Base-by-base conservation (phyloP, 2,797 vertebrate species). In the Graptemys geographica region DNA sequence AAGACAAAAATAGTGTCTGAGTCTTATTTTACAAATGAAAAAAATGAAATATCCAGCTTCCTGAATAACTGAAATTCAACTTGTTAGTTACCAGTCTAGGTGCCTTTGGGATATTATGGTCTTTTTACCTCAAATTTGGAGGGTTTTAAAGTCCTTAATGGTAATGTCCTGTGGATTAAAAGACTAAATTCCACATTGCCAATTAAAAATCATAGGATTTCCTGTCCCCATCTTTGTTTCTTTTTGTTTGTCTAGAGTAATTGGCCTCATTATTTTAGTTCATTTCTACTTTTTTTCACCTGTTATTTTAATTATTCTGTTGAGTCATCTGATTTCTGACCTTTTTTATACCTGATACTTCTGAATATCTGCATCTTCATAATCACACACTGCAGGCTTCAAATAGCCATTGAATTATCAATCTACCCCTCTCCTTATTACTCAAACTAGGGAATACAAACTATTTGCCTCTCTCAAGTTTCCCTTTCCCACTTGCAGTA, bases 1-100 rank as follows among this genome's bases (percentile, higher is more conserved):
- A 88, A 92, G 3, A 92, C 51, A 51, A 11, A 89, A 90, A 49
- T 47, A 74, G 81, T 51, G 25, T n/a, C 41, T 3, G 2, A 93
- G 13, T 49, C 3, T 28, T 13, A 1, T 74, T 92, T 86, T 69
- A n/a, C 2, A 8, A 83, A 81, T 76, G 7, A 83, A 90, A 83
- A 3, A 3, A 2, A 88, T 78, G 4, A 79, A 52, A 9, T 47
- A 72, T 28, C 62, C 0, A 2, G 33, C 15, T 23, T 74, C 5
- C 81, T 72, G 28, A 83, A 52, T 41, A 33, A n/a, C 2, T 81
- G 3, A 6, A 84, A 28, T 78, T 41, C 28, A 16, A 1, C 12
- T 25, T 27, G 78, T 81, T 19, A 11, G 9, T 62, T 4, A 1
- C 79, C 21, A 21, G 9, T n/a, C 1, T 57, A 27, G 31, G 25